Evolutionary conservation across 1,140 invertebrate species (phyloP).

Genomic region (Onthophagus taurus): DNA sequence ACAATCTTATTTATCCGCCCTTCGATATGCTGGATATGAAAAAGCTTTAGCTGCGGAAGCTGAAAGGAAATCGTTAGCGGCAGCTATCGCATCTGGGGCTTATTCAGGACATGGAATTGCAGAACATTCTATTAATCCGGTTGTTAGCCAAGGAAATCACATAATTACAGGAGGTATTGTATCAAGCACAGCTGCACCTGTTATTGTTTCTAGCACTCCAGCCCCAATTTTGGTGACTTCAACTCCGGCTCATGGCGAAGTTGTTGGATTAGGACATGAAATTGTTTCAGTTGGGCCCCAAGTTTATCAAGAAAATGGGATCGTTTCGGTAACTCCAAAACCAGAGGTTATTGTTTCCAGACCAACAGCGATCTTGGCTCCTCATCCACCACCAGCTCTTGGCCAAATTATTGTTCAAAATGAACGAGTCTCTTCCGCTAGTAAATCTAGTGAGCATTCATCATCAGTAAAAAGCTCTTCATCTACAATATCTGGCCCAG

Average conservation of each 20-base stretch:
- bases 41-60: too few relatives aligned
- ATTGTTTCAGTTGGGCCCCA: neutral
- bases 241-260: neutral
- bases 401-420: too few relatives aligned
- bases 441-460: too few relatives aligned
- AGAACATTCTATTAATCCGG: neutral
- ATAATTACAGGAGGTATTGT: constrained; percentile 4
- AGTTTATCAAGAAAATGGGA: neutral
- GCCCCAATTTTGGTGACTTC: neutral
- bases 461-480: too few relatives aligned
- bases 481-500: too few relatives aligned
- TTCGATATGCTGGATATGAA: too few relatives aligned
- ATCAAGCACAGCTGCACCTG: constrained; percentile 8
- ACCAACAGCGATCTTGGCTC: neutral
- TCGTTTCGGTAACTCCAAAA: neutral
- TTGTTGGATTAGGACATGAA: neutral
- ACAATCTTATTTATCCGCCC: too few relatives aligned
- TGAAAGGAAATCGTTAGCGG: constrained; percentile 1
- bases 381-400: too few relatives aligned
- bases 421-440: too few relatives aligned
- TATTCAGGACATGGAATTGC: neutral
- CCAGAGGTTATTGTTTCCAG: neutral
- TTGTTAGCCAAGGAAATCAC: constrained; percentile 8
- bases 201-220: neutral
- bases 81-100: neutral